Conservation (phyloP, 2,888 invertebrate genomes). For the Apamea sordens region DNA sequence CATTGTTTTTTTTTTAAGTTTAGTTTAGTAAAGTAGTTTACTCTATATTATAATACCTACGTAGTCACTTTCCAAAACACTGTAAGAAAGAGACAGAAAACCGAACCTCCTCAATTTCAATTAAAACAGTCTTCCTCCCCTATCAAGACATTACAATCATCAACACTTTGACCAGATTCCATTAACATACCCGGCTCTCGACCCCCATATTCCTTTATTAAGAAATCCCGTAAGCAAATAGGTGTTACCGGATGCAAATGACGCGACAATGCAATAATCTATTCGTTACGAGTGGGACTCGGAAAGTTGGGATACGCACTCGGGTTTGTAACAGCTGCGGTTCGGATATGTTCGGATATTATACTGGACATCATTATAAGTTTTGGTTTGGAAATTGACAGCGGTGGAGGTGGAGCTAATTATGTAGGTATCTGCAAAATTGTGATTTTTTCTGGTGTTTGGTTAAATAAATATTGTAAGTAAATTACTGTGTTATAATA, state of each 20-base stretch:
- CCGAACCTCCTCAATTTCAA: conserved; percentile 23
- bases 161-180: conserved; percentile 59
- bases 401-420: background rate
- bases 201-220: conserved; percentile 62
- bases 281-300: conserved; percentile 67
- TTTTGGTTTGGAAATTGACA: conserved; percentile 23
- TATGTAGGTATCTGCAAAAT: background rate
- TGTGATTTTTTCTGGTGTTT: background rate
- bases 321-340: conserved; percentile 55
- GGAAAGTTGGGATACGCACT: conserved; percentile 69
- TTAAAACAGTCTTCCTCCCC: conserved; percentile 14
- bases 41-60: too few species aligned
- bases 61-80: background rate
- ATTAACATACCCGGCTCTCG: conserved; percentile 45
- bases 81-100: background rate
- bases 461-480: background rate
- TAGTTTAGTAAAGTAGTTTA: too few species aligned
- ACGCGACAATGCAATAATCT: conserved; percentile 82
- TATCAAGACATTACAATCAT: conserved; percentile 13
- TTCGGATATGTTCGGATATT: conserved; percentile 22
- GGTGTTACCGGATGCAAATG: conserved; percentile 83
- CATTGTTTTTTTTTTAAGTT: too few species aligned
- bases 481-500: background rate
- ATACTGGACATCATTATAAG: conserved; percentile 15
- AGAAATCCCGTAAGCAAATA: conserved; percentile 70